Evolutionary conservation across 2,888 invertebrate species (phyloP).

Genomic region (Scotopteryx bipunctaria): DNA sequence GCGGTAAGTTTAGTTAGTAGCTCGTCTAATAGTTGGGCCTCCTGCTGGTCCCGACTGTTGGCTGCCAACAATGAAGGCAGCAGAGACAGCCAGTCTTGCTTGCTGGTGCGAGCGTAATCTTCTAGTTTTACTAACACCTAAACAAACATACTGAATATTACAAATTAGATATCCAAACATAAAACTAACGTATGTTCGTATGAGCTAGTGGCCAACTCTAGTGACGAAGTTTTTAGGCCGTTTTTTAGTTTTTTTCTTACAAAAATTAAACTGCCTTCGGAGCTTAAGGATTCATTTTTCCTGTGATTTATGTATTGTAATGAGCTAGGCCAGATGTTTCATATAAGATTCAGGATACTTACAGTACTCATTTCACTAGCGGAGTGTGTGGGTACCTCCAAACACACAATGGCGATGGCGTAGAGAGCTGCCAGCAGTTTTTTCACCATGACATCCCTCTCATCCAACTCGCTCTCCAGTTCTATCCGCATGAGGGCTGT

Average conservation of each 20-base stretch:
- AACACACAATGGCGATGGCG: slow-evolving; percentile 49
- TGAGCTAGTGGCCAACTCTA: too few relatives aligned
- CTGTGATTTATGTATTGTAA: too few relatives aligned
- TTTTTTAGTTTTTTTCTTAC: too few relatives aligned
- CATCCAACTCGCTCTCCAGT: slow-evolving; percentile 47
- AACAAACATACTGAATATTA: not conserved
- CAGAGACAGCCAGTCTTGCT: slow-evolving; percentile 57
- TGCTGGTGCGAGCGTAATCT: slow-evolving; percentile 59
- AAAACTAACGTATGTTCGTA: too few relatives aligned
- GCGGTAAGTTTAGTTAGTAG: slow-evolving; percentile 56
- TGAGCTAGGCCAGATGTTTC: too few relatives aligned
- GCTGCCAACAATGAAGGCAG: slow-evolving; percentile 54
- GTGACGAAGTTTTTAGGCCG: too few relatives aligned
- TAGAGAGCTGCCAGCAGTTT: slow-evolving; percentile 47
- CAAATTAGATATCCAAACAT: too few relatives aligned
- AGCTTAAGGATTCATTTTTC: too few relatives aligned
- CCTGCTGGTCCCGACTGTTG: slow-evolving; percentile 53
- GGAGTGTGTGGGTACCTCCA: slow-evolving; percentile 52
- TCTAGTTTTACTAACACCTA: slow-evolving; percentile 63
- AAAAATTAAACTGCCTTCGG: too few relatives aligned
- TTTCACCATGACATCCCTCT: slow-evolving; percentile 50
- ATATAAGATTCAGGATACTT: too few relatives aligned
- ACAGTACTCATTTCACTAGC: slow-evolving; percentile 54
- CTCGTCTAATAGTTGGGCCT: slow-evolving; percentile 58
- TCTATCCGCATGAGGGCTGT: slow-evolving; percentile 50